A percentile compares a stretch with the other conserved stretches of the same genome.
Evolutionary conservation across 2,797 vertebrate genomes (phyloP).

Genomic region (Tamandua tetradactyla): DNA sequence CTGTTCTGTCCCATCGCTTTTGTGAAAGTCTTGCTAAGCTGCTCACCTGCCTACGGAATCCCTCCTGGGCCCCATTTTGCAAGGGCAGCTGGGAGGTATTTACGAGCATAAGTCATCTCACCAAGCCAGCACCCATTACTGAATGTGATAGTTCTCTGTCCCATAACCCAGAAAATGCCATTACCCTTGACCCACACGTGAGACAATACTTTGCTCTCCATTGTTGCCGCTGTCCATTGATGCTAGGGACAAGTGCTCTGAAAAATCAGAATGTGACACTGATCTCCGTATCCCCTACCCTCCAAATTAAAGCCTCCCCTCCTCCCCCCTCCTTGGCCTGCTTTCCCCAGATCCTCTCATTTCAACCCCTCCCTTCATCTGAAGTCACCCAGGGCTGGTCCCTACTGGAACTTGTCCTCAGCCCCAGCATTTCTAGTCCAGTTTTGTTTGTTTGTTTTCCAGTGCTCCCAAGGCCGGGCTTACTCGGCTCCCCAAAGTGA

Average conservation of each 20-base stretch:
- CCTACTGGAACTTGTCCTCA: slow-evolving; percentile 11
- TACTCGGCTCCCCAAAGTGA: background rate
- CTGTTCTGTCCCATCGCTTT: slow-evolving; percentile 31
- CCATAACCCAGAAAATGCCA: slow-evolving; percentile 45
- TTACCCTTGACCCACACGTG: slow-evolving; percentile 47
- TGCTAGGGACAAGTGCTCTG: background rate
- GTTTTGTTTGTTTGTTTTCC: background rate
- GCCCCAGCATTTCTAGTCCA: background rate
- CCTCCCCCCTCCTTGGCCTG: background rate
- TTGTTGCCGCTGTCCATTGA: slow-evolving; percentile 8
- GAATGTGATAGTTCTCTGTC: slow-evolving; percentile 16
- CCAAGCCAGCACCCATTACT: background rate
- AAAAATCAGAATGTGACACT: slow-evolving; percentile 24
- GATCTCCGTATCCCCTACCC: slow-evolving; percentile 37
- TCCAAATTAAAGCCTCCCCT: background rate
- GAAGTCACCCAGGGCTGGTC: slow-evolving; percentile 8
- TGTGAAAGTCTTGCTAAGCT: background rate
- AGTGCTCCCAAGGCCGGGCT: background rate
- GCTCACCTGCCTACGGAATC: background rate
- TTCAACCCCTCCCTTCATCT: background rate
- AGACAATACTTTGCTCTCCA: slow-evolving; percentile 12
- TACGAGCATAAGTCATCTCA: slow-evolving; percentile 2
- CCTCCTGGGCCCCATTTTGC: background rate
- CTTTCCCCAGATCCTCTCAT: background rate
- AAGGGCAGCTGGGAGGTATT: slow-evolving; percentile 33